Percentiles rank a stretch among this genome's conserved stretches.
phyloP scores from a whole-genome alignment of 2,797 vertebrate species.

The Periophthalmus magnuspinnatus region DNA sequence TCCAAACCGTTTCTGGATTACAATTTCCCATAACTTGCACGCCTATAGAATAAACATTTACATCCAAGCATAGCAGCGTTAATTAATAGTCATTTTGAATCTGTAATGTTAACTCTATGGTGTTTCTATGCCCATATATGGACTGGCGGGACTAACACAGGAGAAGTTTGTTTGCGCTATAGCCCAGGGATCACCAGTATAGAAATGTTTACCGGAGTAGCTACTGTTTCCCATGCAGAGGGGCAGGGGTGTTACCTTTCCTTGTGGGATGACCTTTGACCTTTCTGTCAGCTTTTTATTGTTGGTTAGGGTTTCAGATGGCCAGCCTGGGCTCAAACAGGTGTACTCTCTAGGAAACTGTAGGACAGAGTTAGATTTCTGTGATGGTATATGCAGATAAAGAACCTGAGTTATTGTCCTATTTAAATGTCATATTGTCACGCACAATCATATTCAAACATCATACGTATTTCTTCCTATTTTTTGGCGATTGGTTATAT shows the following conservation, averaged over 20 bases:
- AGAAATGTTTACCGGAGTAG: constrained; percentile 18
- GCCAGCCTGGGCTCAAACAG: constrained; percentile 51
- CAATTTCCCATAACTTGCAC: constrained; percentile 11
- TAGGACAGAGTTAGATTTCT: constrained; percentile 39
- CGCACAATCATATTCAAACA: neutral
- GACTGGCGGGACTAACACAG: constrained; percentile 13
- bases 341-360: constrained; percentile 52
- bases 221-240: constrained; percentile 38
- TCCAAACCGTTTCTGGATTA: constrained; percentile 18
- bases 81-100: neutral
- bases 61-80: neutral
- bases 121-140: constrained; percentile 13
- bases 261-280: constrained; percentile 63
- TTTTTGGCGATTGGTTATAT: no score
- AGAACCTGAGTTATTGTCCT: neutral
- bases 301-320: constrained; percentile 58
- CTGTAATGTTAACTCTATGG: neutral
- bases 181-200: neutral
- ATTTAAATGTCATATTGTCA: neutral
- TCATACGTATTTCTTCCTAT: no score
- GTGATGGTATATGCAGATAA: neutral
- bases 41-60: constrained; percentile 18
- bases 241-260: constrained; percentile 29
- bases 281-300: constrained; percentile 56
- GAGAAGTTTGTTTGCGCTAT: constrained; percentile 29